These are phyloP conservation scores for Graphium colonna DNA, from an alignment of 2,888 invertebrate species.

Conservation along the genomic window DNA sequence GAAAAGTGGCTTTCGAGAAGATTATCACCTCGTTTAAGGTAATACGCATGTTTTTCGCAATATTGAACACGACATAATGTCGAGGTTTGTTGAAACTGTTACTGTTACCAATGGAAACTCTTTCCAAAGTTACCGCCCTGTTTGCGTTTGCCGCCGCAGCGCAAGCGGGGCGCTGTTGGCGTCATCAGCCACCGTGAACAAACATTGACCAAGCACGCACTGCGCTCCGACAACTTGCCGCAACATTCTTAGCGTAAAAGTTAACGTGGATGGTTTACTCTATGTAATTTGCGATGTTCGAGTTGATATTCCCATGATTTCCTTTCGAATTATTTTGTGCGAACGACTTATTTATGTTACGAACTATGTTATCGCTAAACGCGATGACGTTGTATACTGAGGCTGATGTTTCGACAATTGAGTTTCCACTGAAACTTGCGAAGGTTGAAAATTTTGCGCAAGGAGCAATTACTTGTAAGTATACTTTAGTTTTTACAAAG, in stretches of 20 bases:
- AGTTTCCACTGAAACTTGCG: constrained; percentile 46
- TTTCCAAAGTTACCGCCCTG: constrained; percentile 33
- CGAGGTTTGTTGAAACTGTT: constrained; percentile 32
- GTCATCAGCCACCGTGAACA: constrained; percentile 61
- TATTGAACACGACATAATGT: constrained; percentile 27
- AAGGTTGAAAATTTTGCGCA: constrained; percentile 52
- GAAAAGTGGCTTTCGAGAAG: neutral
- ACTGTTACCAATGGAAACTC: constrained; percentile 29
- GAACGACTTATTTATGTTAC: constrained; percentile 53
- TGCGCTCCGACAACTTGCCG: constrained; percentile 69
- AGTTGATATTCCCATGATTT: constrained; percentile 57
- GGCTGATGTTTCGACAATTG: constrained; percentile 45
- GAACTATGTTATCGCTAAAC: constrained; percentile 52
- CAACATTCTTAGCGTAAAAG: constrained; percentile 80
- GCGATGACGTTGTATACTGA: constrained; percentile 46
- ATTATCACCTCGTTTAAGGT: neutral
- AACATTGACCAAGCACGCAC: constrained; percentile 72
- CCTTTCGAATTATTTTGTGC: constrained; percentile 55
- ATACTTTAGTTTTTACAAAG: constrained; percentile 23
- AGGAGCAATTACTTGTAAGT: constrained; percentile 61
- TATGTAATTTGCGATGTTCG: constrained; percentile 74
- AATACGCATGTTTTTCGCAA: constrained; percentile 20
- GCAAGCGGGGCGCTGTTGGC: constrained; percentile 40
- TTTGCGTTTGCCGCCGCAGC: constrained; percentile 47
- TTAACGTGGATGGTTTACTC: constrained; percentile 78